phyloP scores from a whole-genome alignment of 1,140 invertebrate species.

The Drosophila seguyi region DNA sequence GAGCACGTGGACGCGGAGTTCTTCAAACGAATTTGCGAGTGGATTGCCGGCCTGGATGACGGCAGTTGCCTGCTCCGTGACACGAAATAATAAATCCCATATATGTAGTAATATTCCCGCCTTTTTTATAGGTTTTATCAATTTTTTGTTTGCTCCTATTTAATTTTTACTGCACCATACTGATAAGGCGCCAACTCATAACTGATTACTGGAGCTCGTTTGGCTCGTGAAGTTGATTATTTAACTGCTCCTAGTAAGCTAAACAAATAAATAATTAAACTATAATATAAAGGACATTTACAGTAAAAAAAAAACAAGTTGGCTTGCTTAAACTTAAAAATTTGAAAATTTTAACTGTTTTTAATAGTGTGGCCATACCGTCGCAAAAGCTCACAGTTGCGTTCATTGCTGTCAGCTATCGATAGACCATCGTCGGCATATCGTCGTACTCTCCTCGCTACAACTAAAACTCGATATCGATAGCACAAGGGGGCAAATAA shows the following conservation, averaged over 20 bases:
- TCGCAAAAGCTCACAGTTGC: neutral
- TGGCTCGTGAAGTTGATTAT: neutral
- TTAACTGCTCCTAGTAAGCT: neutral
- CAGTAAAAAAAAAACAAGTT: neutral
- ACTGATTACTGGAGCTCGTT: too few relatives aligned
- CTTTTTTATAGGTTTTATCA: slow-evolving; percentile 5
- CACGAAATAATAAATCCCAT: slow-evolving; percentile 35
- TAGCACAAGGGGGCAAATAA: neutral
- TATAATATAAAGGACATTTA: too few relatives aligned
- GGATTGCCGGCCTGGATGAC: slow-evolving; percentile 58
- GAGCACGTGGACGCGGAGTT: slow-evolving; percentile 86
- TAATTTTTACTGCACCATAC: neutral
- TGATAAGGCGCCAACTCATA: neutral
- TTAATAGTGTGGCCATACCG: neutral
- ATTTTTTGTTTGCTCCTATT: neutral
- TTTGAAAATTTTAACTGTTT: neutral
- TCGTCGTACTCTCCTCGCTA: neutral
- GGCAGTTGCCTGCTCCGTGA: neutral
- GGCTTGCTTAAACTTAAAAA: neutral
- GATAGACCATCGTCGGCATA: neutral
- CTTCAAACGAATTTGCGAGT: slow-evolving; percentile 84
- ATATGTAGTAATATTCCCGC: slow-evolving; percentile 15
- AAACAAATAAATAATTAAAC: neutral
- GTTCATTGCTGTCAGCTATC: neutral
- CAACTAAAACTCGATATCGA: slow-evolving; percentile 1